Conservation (phyloP, 2,797 vertebrate genomes). For the Lepilemur septentrionalis region DNA sequence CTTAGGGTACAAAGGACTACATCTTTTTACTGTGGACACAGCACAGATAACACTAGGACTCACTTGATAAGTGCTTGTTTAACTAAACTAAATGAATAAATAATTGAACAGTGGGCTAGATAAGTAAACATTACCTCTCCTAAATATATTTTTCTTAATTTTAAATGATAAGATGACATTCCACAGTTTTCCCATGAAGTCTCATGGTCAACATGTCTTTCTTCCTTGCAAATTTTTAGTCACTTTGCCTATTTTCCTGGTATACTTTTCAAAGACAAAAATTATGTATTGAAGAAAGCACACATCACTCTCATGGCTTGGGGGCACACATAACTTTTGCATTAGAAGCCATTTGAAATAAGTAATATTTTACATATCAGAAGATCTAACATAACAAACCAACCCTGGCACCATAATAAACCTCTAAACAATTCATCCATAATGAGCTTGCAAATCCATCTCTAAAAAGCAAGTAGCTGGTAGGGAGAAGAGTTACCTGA, state of each 20-base stretch:
- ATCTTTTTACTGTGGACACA: too few species aligned
- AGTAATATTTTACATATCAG: slow-evolving; percentile 54
- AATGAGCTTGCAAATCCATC: neutral
- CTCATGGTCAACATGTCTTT: neutral
- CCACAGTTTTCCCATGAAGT: neutral
- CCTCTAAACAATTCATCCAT: slow-evolving; percentile 21
- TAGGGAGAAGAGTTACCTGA: slow-evolving; percentile 15
- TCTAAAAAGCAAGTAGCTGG: slow-evolving; percentile 23
- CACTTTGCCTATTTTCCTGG: neutral
- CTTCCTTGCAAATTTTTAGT: neutral
- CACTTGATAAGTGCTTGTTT: neutral
- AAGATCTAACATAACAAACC: slow-evolving; percentile 28
- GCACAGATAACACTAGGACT: neutral
- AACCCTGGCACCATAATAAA: neutral
- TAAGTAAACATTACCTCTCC: neutral
- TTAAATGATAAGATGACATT: neutral
- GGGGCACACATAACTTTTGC: slow-evolving; percentile 21
- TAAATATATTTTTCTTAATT: neutral
- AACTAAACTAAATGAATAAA: neutral
- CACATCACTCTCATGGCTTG: neutral
- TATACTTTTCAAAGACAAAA: neutral
- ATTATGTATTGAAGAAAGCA: neutral
- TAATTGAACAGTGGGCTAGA: neutral
- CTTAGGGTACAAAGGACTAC: rapidly evolving
- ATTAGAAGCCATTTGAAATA: slow-evolving; percentile 59